Conservation (phyloP, 1,140 invertebrate genomes). For the Drosophila gunungcola region DNA sequence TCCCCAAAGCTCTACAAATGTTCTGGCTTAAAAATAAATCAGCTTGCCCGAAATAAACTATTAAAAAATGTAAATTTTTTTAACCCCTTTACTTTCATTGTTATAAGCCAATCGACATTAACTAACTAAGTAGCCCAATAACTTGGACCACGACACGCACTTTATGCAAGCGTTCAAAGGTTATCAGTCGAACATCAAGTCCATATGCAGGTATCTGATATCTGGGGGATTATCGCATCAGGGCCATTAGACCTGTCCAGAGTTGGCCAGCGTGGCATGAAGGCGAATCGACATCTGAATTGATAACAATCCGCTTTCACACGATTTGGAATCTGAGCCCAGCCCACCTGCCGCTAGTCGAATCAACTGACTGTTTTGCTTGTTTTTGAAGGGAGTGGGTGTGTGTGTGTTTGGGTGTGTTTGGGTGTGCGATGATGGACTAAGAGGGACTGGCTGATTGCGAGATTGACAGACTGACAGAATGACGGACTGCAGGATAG, state of each 20-base stretch:
- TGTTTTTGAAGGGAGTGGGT: background rate
- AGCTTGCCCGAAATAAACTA: no score
- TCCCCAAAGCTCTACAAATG: no score
- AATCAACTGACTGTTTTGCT: conserved; percentile 18
- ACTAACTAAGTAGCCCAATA: background rate
- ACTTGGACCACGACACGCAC: conserved; percentile 2
- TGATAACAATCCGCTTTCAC: conserved; percentile 67
- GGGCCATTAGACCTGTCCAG: conserved; percentile 39
- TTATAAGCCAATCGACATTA: background rate
- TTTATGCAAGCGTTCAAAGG: conserved; percentile 20
- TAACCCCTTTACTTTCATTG: no score
- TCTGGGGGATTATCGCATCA: conserved; percentile 44
- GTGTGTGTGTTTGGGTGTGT: background rate
- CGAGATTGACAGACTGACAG: conserved; percentile 35
- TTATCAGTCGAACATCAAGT: conserved; percentile 6
- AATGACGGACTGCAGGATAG: conserved; percentile 15
- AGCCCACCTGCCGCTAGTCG: conserved; percentile 5
- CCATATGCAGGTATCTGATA: conserved; percentile 23
- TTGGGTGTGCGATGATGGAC: conserved; percentile 19
- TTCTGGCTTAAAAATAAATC: no score
- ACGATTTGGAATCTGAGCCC: conserved; percentile 34
- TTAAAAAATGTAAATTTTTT: no score
- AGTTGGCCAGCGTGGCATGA: conserved; percentile 17
- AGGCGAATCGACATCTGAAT: conserved; percentile 56
- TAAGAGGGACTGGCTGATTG: conserved; percentile 31